Conservation (phyloP, 1,140 invertebrate species). For the Lanistes nyassanus region DNA sequence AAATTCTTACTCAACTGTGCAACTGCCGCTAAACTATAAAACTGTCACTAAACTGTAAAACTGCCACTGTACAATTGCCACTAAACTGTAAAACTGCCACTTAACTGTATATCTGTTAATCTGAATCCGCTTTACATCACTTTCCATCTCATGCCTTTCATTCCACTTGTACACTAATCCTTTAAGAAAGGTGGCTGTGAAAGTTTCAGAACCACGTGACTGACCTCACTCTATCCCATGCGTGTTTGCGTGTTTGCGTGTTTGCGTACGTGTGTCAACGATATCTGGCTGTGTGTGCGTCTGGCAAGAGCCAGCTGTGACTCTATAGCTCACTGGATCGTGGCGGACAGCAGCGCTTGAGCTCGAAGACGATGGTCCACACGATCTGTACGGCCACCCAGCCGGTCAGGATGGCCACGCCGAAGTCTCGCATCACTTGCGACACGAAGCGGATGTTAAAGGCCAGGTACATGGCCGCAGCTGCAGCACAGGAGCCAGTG, state of each 20-base stretch:
- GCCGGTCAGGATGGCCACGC: slow-evolving; percentile 25
- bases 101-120: too few relatives aligned
- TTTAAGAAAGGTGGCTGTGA: too few relatives aligned
- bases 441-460: slow-evolving; percentile 31
- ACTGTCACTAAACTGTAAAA: too few relatives aligned
- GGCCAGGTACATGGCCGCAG: slow-evolving; percentile 34
- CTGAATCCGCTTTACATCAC: too few relatives aligned
- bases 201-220: background rate
- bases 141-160: too few relatives aligned
- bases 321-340: background rate
- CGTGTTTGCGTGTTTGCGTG: background rate
- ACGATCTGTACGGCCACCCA: slow-evolving; percentile 37
- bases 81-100: too few relatives aligned
- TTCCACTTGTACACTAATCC: too few relatives aligned
- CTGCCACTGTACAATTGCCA: too few relatives aligned
- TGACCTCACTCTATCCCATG: background rate
- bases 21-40: too few relatives aligned
- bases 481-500: slow-evolving; percentile 16
- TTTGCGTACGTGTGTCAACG: background rate
- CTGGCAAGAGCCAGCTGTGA: background rate
- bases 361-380: slow-evolving; percentile 38
- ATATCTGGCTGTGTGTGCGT: background rate
- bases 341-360: slow-evolving; percentile 14
- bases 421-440: slow-evolving; percentile 23
- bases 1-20: too few relatives aligned